These are phyloP conservation scores for Bovichtus variegatus DNA, from an alignment of 2,797 vertebrate species.

Conservation along the genomic window DNA sequence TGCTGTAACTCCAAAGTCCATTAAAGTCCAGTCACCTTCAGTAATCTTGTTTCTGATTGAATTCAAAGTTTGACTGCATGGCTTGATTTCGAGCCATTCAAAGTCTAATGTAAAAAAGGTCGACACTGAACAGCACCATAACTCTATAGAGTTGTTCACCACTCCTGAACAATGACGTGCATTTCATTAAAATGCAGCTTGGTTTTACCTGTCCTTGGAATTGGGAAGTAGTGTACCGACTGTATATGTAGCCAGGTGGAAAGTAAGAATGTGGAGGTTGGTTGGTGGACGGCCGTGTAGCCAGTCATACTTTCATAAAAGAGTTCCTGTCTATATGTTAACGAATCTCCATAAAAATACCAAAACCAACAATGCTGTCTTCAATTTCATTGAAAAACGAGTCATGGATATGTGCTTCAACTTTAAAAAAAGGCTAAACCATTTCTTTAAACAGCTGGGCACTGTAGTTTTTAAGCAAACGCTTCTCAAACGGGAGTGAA, in stretches of 20 bases:
- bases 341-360: background rate
- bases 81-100: background rate
- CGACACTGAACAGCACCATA: background rate
- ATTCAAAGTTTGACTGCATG: background rate
- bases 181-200: background rate
- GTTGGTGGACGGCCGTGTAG: background rate
- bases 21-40: background rate
- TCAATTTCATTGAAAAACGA: too few species aligned
- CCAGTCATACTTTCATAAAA: background rate
- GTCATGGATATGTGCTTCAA: background rate
- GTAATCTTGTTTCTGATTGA: constrained; percentile 3
- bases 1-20: background rate
- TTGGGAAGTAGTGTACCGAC: background rate
- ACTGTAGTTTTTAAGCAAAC: background rate
- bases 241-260: background rate
- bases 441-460: background rate
- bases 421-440: background rate
- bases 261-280: background rate
- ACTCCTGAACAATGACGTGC: background rate
- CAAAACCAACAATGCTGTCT: background rate
- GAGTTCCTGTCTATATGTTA: background rate
- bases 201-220: background rate
- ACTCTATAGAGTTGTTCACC: background rate
- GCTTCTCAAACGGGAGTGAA: background rate
- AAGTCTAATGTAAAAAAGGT: background rate